phyloP scores from a whole-genome alignment of 2,888 invertebrate genomes.

The Ormia ochracea region DNA sequence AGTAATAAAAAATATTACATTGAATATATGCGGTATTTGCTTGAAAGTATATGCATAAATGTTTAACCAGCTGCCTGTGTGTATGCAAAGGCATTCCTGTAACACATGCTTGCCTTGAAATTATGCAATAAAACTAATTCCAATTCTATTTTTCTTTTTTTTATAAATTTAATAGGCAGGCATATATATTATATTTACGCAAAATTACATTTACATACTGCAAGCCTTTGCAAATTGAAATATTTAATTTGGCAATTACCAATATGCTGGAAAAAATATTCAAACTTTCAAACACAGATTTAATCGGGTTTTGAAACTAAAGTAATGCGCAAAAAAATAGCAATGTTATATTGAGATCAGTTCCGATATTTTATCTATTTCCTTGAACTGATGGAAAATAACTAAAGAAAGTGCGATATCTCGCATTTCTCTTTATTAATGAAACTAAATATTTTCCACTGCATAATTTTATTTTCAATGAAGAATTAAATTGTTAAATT shows the following conservation, averaged over 20 bases:
- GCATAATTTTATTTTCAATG: too few species aligned
- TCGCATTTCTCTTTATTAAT: too few species aligned
- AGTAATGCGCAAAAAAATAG: too few species aligned
- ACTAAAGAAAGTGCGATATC: too few species aligned
- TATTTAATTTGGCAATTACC: constrained; percentile 37
- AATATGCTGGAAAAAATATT: constrained; percentile 9
- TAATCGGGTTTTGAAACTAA: too few species aligned
- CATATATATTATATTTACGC: background rate
- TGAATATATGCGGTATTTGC: background rate
- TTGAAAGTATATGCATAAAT: background rate
- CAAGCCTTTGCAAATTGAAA: constrained; percentile 53
- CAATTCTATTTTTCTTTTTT: constrained; percentile 56
- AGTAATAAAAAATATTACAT: background rate
- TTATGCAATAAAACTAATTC: constrained; percentile 48
- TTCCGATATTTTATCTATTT: too few species aligned
- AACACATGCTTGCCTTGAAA: background rate
- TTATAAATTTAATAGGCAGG: constrained; percentile 38
- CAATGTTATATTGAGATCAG: too few species aligned
- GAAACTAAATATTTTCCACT: too few species aligned
- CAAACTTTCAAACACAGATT: background rate
- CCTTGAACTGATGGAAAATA: too few species aligned
- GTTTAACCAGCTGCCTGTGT: background rate
- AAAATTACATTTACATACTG: background rate
- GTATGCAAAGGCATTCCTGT: background rate
- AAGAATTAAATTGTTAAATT: too few species aligned